Conservation (phyloP, 1,140 invertebrate species). For the Druon quercuslanigerum region DNA sequence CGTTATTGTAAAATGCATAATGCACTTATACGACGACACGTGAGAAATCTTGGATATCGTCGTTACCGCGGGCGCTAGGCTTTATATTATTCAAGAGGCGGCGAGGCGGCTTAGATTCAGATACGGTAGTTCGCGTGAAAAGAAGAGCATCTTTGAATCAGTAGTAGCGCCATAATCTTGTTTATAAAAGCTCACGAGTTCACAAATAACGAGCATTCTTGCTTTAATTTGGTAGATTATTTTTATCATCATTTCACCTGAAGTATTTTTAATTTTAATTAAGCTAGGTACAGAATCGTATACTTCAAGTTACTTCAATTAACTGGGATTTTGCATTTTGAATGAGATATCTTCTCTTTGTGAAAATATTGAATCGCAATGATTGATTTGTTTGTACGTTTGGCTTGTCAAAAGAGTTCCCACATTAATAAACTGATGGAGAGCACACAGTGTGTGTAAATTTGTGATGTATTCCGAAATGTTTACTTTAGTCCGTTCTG, state of each 20-base stretch:
- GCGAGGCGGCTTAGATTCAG: conserved; percentile 24
- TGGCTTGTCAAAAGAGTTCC: conserved; percentile 20
- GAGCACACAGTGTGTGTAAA: conserved; percentile 22
- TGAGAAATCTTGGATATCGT: conserved; percentile 28
- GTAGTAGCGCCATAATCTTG: conserved; percentile 16
- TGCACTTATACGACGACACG: conserved; percentile 29
- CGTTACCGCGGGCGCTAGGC: conserved; percentile 24
- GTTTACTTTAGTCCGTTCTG: conserved; percentile 24
- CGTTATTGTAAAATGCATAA: conserved; percentile 31
- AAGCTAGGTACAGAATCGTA: background rate
- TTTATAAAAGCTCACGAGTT: conserved; percentile 1
- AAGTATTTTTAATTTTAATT: conserved; percentile 8
- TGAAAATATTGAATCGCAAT: conserved; percentile 9
- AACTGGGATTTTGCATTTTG: background rate
- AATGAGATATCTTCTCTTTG: background rate
- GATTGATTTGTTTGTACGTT: conserved; percentile 2
- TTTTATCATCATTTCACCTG: conserved; percentile 9
- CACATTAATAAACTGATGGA: conserved; percentile 25
- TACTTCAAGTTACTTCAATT: background rate
- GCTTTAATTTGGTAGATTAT: conserved; percentile 20
- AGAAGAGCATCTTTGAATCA: conserved; percentile 29
- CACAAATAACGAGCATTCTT: conserved; percentile 15
- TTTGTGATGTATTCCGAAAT: conserved; percentile 26
- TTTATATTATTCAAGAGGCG: conserved; percentile 29
- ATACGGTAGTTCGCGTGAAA: conserved; percentile 23